phyloP scores from a whole-genome alignment of 2,113 vertebrate genomes.

The Ardeotis arabs region DNA sequence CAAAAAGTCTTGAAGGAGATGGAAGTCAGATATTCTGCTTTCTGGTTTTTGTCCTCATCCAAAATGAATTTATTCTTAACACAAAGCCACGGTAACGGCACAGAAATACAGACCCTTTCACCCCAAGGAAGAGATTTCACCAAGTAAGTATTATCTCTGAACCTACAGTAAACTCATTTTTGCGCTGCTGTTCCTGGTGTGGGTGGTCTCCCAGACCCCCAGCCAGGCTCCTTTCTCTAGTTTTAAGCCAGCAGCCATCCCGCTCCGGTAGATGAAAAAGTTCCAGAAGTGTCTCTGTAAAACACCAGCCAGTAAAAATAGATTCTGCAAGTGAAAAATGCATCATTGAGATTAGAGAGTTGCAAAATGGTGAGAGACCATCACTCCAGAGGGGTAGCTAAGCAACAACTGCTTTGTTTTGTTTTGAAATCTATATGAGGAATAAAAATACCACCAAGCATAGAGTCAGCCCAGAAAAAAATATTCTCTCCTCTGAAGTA shows the following conservation, averaged over 20 bases:
- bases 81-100: not conserved
- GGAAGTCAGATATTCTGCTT: not conserved
- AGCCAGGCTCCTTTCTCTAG: not conserved
- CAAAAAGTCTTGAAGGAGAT: not conserved
- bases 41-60: not conserved
- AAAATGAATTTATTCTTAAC: conserved; percentile 4
- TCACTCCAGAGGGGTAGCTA: conserved; percentile 39
- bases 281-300: not conserved
- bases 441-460: conserved; percentile 53
- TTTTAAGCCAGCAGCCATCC: not conserved
- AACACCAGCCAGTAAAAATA: conserved; percentile 47
- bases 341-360: conserved; percentile 18
- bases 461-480: conserved; percentile 24
- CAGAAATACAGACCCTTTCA: conserved; percentile 1
- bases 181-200: not conserved
- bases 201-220: not conserved
- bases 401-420: conserved; percentile 64
- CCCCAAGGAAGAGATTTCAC: not conserved
- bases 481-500: not conserved
- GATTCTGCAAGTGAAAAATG: conserved; percentile 4
- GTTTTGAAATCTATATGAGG: conserved; percentile 64
- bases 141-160: not conserved
- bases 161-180: not conserved
- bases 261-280: not conserved
- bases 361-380: conserved; percentile 46